These are phyloP conservation scores for Pantala flavescens DNA, from an alignment of 1,140 invertebrate genomes.

Conservation along the genomic window DNA sequence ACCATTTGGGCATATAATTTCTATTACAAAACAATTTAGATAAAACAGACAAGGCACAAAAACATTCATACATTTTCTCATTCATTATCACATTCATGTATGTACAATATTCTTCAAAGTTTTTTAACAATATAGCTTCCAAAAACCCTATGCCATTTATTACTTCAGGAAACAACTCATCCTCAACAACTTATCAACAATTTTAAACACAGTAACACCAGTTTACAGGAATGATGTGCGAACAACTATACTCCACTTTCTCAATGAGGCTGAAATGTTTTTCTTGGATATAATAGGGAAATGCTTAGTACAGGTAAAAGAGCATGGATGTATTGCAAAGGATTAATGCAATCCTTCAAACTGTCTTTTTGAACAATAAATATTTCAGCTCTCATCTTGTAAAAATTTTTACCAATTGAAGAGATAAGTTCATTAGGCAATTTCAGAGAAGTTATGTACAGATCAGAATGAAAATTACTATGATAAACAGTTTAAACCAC, in stretches of 20 bases:
- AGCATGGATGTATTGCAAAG: not conserved
- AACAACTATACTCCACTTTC: conserved; percentile 3
- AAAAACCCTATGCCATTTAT: conserved; percentile 1
- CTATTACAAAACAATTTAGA: conserved; percentile 10
- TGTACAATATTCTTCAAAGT: conserved; percentile 7
- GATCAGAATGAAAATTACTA: not conserved
- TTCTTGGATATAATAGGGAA: not conserved
- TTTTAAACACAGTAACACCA: conserved; percentile 7
- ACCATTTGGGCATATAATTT: conserved; percentile 2
- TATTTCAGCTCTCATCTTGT: not conserved
- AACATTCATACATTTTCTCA: conserved; percentile 6
- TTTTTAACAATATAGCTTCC: not conserved
- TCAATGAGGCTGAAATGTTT: not conserved
- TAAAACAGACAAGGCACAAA: conserved; percentile 9
- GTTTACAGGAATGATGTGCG: conserved; percentile 4
- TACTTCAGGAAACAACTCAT: not conserved
- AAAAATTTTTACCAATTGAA: conserved; percentile 1
- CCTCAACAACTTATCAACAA: conserved; percentile 1
- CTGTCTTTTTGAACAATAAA: not conserved
- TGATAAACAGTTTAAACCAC: not conserved
- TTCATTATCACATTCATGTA: conserved; percentile 10
- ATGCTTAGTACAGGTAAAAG: not conserved
- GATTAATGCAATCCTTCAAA: not conserved
- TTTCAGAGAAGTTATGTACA: not conserved
- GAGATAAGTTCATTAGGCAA: not conserved